Percentiles rank a stretch among this genome's conserved stretches.
Evolutionary conservation across 2,113 vertebrate species (phyloP).

Genomic region (Leiothrix lutea): DNA sequence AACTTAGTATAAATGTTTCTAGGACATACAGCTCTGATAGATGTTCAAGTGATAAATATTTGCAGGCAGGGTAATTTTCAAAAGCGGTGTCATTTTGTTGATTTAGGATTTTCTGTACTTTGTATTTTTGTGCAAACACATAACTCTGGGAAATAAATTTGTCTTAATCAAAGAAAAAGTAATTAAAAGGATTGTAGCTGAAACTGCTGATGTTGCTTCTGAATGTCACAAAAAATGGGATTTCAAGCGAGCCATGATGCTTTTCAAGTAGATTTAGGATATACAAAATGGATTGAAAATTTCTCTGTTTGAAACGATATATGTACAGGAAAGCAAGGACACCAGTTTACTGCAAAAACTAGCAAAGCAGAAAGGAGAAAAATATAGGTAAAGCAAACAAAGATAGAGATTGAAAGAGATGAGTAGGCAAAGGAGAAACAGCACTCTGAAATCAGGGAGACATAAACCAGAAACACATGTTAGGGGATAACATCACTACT

Average conservation of each 20-base stretch:
- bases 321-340: neutral
- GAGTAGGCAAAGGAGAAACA: neutral
- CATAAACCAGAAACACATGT: accelerated
- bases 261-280: neutral
- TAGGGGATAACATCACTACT: neutral
- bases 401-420: neutral
- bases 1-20: neutral
- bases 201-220: neutral
- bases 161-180: conserved; percentile 18
- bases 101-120: neutral
- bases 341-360: neutral
- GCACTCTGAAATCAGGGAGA: neutral
- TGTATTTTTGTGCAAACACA: neutral
- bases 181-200: neutral
- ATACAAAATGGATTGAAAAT: neutral
- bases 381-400: neutral
- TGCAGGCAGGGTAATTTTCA: neutral
- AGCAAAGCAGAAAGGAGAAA: neutral
- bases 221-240: neutral
- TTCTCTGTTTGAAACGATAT: neutral
- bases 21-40: neutral
- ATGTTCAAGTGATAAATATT: conserved; percentile 29
- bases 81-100: neutral
- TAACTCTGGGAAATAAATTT: conserved; percentile 1
- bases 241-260: neutral